Evolutionary conservation across 2,113 vertebrate genomes (phyloP).

Genomic region (Dissostichus mawsoni): DNA sequence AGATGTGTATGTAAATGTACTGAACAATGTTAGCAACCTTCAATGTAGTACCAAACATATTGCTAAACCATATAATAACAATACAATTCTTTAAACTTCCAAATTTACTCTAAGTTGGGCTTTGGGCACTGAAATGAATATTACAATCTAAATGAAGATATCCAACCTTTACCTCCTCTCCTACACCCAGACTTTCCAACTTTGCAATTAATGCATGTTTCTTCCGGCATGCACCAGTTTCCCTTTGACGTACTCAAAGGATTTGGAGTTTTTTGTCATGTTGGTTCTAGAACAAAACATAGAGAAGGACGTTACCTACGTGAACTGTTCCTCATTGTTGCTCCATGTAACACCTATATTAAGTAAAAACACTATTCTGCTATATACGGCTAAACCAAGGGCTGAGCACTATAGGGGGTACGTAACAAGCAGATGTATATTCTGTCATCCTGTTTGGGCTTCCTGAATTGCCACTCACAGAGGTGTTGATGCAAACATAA

Average conservation of each 20-base stretch:
- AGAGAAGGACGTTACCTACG: neutral
- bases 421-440: constrained; percentile 16
- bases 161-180: neutral
- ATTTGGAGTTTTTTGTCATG: neutral
- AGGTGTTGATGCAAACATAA: constrained; percentile 33
- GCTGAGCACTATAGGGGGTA: neutral
- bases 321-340: neutral
- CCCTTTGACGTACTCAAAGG: neutral
- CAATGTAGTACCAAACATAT: neutral
- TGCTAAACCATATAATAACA: neutral
- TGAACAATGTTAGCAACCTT: neutral
- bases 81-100: too few relatives aligned
- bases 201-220: neutral
- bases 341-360: neutral
- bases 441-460: constrained; percentile 8
- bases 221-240: neutral
- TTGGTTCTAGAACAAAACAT: neutral
- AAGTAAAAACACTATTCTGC: constrained; percentile 14
- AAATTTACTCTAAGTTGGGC: too few relatives aligned
- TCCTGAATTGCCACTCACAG: constrained; percentile 38
- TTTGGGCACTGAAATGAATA: too few relatives aligned
- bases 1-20: neutral
- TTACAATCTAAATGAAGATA: too few relatives aligned
- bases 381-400: constrained; percentile 20
- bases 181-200: neutral